A percentile compares a stretch with the other conserved stretches of the same genome.
These are phyloP conservation scores for Urocolius indicus DNA, from an alignment of 2,113 vertebrate genomes.

Conservation along the genomic window DNA sequence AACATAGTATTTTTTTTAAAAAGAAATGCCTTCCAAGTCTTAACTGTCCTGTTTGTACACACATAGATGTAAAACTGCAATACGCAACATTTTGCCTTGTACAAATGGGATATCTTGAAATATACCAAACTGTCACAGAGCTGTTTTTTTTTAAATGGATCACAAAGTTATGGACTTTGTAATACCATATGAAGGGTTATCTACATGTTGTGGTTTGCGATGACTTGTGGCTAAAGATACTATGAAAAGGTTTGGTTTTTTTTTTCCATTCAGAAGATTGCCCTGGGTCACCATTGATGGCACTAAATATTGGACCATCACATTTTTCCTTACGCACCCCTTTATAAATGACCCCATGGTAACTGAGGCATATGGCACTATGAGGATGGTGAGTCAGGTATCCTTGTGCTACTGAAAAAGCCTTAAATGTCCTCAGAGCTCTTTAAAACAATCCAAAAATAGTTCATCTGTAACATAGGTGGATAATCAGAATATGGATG, in stretches of 20 bases:
- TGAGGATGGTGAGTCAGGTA: not conserved
- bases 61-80: not conserved
- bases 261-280: not conserved
- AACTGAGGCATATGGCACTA: not conserved
- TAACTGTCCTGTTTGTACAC: not conserved
- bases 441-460: not conserved
- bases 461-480: not conserved
- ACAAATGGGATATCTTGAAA: not conserved
- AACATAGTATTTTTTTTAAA: not conserved
- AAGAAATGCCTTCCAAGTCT: not conserved
- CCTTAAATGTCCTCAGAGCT: not conserved
- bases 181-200: not conserved
- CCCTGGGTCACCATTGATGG: not conserved
- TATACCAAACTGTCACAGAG: not conserved
- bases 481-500: not conserved
- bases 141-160: not conserved
- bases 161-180: not conserved
- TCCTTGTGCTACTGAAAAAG: not conserved
- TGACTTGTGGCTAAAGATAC: not conserved
- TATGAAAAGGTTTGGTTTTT: fast-evolving
- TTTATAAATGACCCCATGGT: not conserved
- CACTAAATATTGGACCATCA: not conserved
- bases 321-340: not conserved
- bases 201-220: not conserved
- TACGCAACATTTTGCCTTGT: not conserved